Evolutionary conservation across 2,113 vertebrate genomes (phyloP), one percentile per base, ranked within the genome.

Genomic region (Archilochus colubris): DNA sequence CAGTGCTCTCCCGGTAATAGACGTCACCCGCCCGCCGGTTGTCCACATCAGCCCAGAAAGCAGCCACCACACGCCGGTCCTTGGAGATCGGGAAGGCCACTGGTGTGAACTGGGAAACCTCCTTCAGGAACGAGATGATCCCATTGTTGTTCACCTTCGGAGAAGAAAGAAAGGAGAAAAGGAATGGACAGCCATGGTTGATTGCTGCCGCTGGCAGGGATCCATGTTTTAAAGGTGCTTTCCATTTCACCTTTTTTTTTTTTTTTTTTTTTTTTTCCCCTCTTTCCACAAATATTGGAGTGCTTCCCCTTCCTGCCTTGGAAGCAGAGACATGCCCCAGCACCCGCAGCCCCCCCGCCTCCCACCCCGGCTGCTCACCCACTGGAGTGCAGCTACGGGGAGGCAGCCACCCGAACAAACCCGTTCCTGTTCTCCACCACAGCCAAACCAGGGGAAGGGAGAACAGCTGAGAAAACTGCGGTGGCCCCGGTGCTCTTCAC

Each of bases 1-100:
- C 98, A 0, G 95, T 98, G 92, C 98, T 99, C 96, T 99, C 99
- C 51, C 99, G 97, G 97, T 99, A 99, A 97, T 98, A 99, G 50
- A 99, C 98, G 8, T 97, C 97, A 0, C 99, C 99, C 0, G 99
- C 99, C 16, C 96, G 98, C 3, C 99, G 98, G 95, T 99, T 99
- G 96, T 99, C 99, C 81, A 99, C 99, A 2, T 99, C 99, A 0
- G 99, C 99, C 99, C 99, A 99, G 97, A 99, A 99, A 4, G 99
- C 98, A 0, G 99, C 99, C 59, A 99, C 99, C 12, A 99, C 99
- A 1, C 99, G 97, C 21, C 99, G 98, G 97, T 99, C 99, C 50
- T 99, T 99, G 63, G 99, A 98, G n/a, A 99, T 99, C 15, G 99
- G 99, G 95, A 99, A 99, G 63, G 99, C 99, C 69, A 98, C 99